Base-by-base conservation (phyloP, 2,888 invertebrate species). In the Aphodius sticticus region DNA sequence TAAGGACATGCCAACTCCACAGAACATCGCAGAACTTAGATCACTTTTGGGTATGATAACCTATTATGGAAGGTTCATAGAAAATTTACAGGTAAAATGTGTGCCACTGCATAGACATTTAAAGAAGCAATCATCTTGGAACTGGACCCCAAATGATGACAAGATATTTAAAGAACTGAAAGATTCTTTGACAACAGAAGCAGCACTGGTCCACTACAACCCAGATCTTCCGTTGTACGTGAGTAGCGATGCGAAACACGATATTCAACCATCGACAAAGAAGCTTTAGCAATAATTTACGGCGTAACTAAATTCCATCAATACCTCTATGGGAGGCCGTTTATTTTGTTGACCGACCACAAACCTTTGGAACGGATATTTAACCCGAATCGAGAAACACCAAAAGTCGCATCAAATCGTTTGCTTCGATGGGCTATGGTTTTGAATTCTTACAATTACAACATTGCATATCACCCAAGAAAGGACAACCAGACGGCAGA, bases 1-100 rank as follows among this genome's bases (percentile, higher is more conserved):
- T 35, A 35, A 75, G 70, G 69, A 80, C 9, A 80, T 81, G 78
- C 79, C 80, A 6, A 70, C 38, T n/a, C 78, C 82, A 7, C 75
- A 26, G 69, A 83, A 82, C 71, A 76, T 37, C 16, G 15, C 70
- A 6, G 70, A 81, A 79, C 78, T 83, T 16, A 36, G 78, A 38
- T 83, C 79, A n/a, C 81, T 83, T 69, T 75, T 83, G 14, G 79
- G 81, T 16, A 78, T 75, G 26, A 70, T 70, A 7, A 70, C 70
- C 12, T 70, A 70, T 26, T 26, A 26, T 26, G 26, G 26, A 26
- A 26, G 3, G 3, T 26, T 26, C 26, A 26, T 26, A 26, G 15
- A 70, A 14, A 70, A 70, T 26, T n/a, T 70, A 70, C 70, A 70
- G 26, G 26, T 26, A 26, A 26, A 26, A 26, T 26, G 26, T 26